Evolutionary conservation across 2,888 invertebrate species (phyloP), one percentile per base, ranked within the genome.

Genomic region (Leptinotarsa rubiginosa): DNA sequence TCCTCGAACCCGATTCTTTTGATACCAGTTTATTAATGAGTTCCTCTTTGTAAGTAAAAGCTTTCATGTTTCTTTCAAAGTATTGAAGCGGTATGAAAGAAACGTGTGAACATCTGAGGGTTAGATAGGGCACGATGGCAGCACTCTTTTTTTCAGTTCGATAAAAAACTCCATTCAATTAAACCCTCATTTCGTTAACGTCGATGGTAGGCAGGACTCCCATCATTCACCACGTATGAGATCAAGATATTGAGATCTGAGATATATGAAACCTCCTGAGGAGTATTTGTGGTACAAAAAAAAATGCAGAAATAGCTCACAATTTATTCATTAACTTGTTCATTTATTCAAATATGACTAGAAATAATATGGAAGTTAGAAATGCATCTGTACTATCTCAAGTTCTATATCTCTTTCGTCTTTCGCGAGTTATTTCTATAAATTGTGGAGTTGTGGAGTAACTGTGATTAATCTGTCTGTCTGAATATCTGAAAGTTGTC

Each of bases 141-240:
- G 49, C 67, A 22, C 49, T 47, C 65, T 67, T 25, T 52, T 52
- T 49, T 67, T 31, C 41, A 62, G n/a, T 20, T 5, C 25, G 41
- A 62, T 62, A 31, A 62, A 62, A n/a, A 31, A 15, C 25, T 62
- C 41, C 41, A 62, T 62, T 62, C 62, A 22, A 62, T 41, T 7
- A n/a, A 41, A n/a, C 62, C 62, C 62, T 62, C 16, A 62, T 73
- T 73, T 73, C 25, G 73, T 69, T 73, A 73, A 65, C 41, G 65
- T 22, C 56, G 16, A 59, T 18, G 47, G 50, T 66, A 66, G 65
- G 15, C n/a, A 25, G 50, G 64, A 50, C 62, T 54, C 41, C 16
- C 10, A 31, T 25, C 10, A 25, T 22, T 4, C 22, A 59, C 16
- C 62, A n/a, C 62, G 16, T 62, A 15, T 15, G 62, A 31, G 4